A percentile compares a stretch with the other conserved stretches of the same genome.
These are phyloP conservation scores for Xiphorhynchus erythropygius DNA, from an alignment of 2,797 vertebrate genomes.

Conservation along the genomic window DNA sequence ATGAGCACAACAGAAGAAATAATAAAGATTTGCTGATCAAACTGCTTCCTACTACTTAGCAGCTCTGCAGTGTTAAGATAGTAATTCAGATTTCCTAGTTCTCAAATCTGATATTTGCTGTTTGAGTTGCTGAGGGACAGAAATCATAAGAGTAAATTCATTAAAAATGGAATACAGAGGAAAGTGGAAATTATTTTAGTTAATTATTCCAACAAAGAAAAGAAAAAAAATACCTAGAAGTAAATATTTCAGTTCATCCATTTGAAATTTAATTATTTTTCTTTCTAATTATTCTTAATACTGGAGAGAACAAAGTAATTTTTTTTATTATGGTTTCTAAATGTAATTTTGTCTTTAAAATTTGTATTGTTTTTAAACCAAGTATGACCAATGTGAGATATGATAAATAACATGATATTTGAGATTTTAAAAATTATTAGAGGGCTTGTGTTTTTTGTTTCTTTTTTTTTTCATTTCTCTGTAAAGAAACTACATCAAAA, in stretches of 20 bases:
- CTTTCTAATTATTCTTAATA: background rate
- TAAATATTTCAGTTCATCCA: background rate
- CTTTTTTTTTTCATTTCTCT: fast-evolving
- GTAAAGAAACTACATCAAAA: background rate
- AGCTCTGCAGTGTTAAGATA: background rate
- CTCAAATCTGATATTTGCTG: background rate
- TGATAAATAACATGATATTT: background rate
- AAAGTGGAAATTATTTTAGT: background rate
- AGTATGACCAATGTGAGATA: background rate
- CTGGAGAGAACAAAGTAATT: background rate
- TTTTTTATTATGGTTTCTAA: background rate
- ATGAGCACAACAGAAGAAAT: background rate
- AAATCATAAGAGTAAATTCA: background rate
- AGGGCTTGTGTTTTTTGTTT: background rate
- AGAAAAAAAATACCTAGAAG: background rate
- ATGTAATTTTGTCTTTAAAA: background rate
- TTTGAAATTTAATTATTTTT: background rate
- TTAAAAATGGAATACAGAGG: background rate
- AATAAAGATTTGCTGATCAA: background rate
- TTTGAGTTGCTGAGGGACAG: background rate
- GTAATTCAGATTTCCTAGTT: background rate
- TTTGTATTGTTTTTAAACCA: background rate
- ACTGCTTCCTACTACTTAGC: background rate
- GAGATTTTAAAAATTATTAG: background rate
- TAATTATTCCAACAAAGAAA: background rate